Conservation (phyloP, 2,888 invertebrate species). For the Drosophila engyochracea region DNA sequence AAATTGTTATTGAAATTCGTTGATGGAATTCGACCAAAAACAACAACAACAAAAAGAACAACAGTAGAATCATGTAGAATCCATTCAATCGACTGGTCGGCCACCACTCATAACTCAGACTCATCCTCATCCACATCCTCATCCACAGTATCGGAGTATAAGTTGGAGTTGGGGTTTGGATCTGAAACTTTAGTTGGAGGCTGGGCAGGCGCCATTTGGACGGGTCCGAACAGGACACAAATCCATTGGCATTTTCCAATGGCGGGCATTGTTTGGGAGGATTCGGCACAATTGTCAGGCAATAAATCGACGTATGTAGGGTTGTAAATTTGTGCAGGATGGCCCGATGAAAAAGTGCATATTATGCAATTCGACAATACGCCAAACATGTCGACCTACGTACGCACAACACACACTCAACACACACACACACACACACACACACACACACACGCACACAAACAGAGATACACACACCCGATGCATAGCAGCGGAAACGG, state of each 20-base stretch:
- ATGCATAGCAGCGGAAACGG: constrained; percentile 66
- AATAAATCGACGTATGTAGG: constrained; percentile 85
- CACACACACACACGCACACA: constrained; percentile 28
- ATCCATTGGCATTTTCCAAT: constrained; percentile 67
- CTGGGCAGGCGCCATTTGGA: constrained; percentile 56
- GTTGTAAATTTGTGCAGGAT: constrained; percentile 82
- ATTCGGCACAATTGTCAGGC: constrained; percentile 83
- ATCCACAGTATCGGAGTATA: background rate
- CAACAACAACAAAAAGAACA: constrained; percentile 20
- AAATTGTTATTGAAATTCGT: constrained; percentile 76
- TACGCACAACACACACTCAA: constrained; percentile 47
- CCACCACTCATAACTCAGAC: constrained; percentile 73
- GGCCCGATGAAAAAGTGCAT: constrained; percentile 83
- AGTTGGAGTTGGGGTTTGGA: constrained; percentile 1
- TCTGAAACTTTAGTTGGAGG: constrained; percentile 9
- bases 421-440: constrained; percentile 25
- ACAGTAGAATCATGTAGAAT: constrained; percentile 36
- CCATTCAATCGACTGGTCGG: constrained; percentile 70
- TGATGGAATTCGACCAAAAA: constrained; percentile 78
- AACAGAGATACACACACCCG: background rate
- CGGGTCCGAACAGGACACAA: constrained; percentile 62
- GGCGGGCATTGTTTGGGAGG: constrained; percentile 63
- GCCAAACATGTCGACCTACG: constrained; percentile 78
- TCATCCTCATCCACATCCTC: constrained; percentile 4
- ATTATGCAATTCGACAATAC: constrained; percentile 83